phyloP scores from a whole-genome alignment of 2,888 invertebrate species.

The Dryococelus australis region DNA sequence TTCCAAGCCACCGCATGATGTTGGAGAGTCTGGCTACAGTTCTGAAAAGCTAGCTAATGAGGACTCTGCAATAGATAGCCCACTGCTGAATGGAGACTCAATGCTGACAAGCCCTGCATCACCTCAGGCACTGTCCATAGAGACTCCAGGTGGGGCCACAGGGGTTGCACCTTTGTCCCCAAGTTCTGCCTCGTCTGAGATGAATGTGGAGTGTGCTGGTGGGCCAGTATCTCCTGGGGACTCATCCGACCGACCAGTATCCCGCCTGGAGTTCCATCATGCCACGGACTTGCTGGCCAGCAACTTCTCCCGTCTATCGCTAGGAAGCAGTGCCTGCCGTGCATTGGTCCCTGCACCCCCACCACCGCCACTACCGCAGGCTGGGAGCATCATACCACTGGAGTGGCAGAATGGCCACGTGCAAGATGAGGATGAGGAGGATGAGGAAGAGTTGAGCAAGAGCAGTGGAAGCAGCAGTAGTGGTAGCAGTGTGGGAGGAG shows the following conservation, averaged over 20 bases:
- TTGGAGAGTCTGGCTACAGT: conserved; percentile 74
- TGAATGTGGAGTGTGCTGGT: conserved; percentile 34
- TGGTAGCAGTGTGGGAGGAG: background rate
- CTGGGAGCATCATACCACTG: background rate
- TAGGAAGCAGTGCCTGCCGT: background rate
- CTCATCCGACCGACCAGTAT: conserved; percentile 38
- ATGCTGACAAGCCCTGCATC: conserved; percentile 65
- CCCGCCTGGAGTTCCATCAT: conserved; percentile 38
- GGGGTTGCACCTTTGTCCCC: background rate
- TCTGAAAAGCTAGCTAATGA: conserved; percentile 60
- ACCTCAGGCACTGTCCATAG: conserved; percentile 41
- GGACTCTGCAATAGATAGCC: conserved; percentile 35
- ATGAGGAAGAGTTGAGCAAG: conserved; percentile 53
- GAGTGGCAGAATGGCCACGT: conserved; percentile 27
- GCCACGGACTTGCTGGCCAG: background rate
- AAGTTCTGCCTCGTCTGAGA: conserved; percentile 41
- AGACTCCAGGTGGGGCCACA: background rate
- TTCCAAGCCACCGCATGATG: conserved; percentile 55
- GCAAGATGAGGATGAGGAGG: conserved; percentile 51
- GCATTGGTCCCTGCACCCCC: background rate
- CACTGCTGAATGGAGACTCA: conserved; percentile 58
- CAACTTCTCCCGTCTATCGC: conserved; percentile 16
- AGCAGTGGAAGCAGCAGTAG: conserved; percentile 38
- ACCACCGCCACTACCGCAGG: background rate
- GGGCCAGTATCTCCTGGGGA: conserved; percentile 29